phyloP scores from a whole-genome alignment of 2,113 vertebrate genomes.

The Mormyrus iriodes region DNA sequence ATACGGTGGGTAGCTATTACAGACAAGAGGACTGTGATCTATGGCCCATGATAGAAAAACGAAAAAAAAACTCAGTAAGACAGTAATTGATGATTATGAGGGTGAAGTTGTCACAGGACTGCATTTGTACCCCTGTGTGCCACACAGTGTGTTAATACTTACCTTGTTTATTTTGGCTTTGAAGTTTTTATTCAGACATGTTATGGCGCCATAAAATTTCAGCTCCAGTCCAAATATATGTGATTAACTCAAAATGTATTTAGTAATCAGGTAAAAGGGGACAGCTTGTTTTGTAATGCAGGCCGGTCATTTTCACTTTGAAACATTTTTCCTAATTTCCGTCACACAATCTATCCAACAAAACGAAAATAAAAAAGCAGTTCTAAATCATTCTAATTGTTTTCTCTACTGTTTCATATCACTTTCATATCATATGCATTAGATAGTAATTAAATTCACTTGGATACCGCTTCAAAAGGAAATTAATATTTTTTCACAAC shows the following conservation, averaged over 20 bases:
- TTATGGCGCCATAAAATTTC: not conserved
- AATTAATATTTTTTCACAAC: not conserved
- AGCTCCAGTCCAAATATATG: not conserved
- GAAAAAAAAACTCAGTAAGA: not conserved
- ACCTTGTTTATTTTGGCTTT: not conserved
- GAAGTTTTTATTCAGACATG: not conserved
- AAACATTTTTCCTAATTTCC: not conserved
- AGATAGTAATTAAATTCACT: not conserved
- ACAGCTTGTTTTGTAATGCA: not conserved
- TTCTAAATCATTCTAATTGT: not conserved
- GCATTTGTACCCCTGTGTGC: not conserved
- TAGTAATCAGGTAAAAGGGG: not conserved
- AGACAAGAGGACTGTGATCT: not conserved
- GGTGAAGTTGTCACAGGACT: not conserved
- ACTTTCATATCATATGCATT: not conserved
- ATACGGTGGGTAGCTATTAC: not conserved
- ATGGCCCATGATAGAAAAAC: not conserved
- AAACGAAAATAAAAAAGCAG: not conserved
- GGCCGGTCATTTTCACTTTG: not conserved
- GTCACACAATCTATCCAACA: not conserved
- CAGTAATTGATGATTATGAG: not conserved
- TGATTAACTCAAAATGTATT: not conserved
- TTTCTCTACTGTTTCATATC: not conserved
- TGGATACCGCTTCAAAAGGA: not conserved
- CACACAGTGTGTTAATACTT: not conserved